Evolutionary conservation across 2,888 invertebrate species (phyloP), one percentile per base, ranked within the genome.

Genomic region (Cephonodes hylas): DNA sequence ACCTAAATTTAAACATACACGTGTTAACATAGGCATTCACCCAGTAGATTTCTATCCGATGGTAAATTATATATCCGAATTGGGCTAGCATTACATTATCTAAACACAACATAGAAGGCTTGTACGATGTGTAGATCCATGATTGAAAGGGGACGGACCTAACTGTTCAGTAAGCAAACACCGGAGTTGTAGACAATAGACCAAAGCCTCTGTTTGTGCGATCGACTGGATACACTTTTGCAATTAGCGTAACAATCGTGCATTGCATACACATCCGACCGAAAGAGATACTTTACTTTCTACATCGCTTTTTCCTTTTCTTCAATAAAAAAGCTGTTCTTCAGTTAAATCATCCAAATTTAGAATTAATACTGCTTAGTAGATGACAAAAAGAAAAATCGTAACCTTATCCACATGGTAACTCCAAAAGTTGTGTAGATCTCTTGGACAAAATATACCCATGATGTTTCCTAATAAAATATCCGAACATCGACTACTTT

Each of bases 121-220:
- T 83, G 77, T 84, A 80, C 82, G 76, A 68, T 74, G 73, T 73
- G 70, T 70, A 66, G 75, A 72, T 75, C 73, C 75, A 76, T 83
- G 83, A 86, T 86, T 88, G 85, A 86, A 86, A 85, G 84, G 80
- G 79, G 84, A 79, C 75, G 80, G 71, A 75, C 74, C 75, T 74
- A 73, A 75, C 71, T 71, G 74, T 68, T 72, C 72, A 65, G 70
- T 72, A 61, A 61, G 74, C 77, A 86, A 86, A 86, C 83, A 86
- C 69, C 66, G 71, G 76, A 84, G 80, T 77, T 80, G 78, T 80
- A 82, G 80, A 88, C 86, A 86, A 87, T 85, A 74, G 82, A 70
- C 79, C 79, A 76, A 81, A 81, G 80, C 80, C 74, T 76, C 74
- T 84, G 84, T 85, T 85, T 85, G 81, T 77, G 76, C 75, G 77